A percentile compares a stretch with the other conserved stretches of the same genome.
Conservation (phyloP, 2,113 vertebrate genomes). For the Tetrao urogallus region DNA sequence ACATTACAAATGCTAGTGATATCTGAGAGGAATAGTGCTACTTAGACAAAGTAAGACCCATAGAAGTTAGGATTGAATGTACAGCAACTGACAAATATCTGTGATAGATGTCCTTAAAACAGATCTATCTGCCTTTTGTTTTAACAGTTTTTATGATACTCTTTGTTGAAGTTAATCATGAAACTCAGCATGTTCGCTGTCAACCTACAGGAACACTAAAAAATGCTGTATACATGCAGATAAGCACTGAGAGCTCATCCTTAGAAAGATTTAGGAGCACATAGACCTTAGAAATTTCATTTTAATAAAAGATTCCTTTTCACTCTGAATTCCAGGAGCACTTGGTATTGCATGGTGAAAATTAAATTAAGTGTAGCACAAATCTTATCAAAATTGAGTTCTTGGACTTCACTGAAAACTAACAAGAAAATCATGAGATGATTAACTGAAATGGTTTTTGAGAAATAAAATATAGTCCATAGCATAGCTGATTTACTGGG, state of each 20-base stretch:
- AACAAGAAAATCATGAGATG: neutral
- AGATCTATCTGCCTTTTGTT: neutral
- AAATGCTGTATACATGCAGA: neutral
- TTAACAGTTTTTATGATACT: neutral
- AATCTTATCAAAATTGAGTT: neutral
- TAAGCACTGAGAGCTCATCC: neutral
- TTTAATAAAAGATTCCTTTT: neutral
- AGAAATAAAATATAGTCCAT: neutral
- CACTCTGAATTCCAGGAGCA: neutral
- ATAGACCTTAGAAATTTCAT: neutral
- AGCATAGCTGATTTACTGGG: neutral
- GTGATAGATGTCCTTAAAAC: neutral
- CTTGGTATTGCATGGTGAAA: neutral
- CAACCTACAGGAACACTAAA: neutral
- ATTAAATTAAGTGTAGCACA: neutral
- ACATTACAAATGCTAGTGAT: neutral
- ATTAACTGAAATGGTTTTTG: neutral
- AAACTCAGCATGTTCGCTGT: neutral
- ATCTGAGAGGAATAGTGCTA: neutral
- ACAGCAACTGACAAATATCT: neutral
- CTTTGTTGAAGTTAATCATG: neutral
- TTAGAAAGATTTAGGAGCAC: neutral
- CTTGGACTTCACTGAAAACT: neutral
- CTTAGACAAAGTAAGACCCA: neutral
- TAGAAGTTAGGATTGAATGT: rapidly evolving